Percentiles rank a stretch among this genome's conserved stretches.
These are phyloP conservation scores for Timema cristinae DNA, from an alignment of 2,888 invertebrate genomes.

Conservation along the genomic window DNA sequence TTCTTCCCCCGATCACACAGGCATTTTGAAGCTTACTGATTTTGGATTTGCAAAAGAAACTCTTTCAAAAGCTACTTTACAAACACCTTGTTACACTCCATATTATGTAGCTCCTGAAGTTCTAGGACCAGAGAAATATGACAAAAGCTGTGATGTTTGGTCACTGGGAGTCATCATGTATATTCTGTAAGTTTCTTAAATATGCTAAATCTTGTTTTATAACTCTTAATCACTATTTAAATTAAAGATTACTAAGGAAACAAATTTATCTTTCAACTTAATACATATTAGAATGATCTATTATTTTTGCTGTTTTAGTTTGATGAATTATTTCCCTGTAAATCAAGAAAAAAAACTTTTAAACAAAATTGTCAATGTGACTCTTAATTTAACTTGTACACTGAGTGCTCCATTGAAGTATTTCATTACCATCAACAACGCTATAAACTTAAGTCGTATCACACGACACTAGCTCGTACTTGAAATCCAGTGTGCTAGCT, in stretches of 20 bases:
- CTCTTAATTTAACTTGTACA: no score
- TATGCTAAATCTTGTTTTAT: background rate
- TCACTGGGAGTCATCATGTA: slow-evolving; percentile 99
- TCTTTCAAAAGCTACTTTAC: slow-evolving; percentile 76
- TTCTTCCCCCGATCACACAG: slow-evolving; percentile 52
- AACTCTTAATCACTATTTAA: background rate
- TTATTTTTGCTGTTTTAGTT: background rate
- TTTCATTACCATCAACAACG: no score
- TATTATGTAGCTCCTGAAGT: slow-evolving; percentile 95
- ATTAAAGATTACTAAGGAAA: slow-evolving; percentile 10
- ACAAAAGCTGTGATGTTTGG: slow-evolving; percentile 99
- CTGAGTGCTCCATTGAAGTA: no score
- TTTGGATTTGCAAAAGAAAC: slow-evolving; percentile 99
- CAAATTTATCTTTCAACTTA: background rate
- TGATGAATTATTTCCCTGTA: no score
- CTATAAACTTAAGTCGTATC: no score
- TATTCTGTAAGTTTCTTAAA: slow-evolving; percentile 67
- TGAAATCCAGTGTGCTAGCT: no score
- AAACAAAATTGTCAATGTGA: no score
- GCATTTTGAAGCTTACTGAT: slow-evolving; percentile 93
- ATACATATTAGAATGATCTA: background rate
- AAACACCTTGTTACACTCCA: slow-evolving; percentile 98
- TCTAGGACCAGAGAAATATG: slow-evolving; percentile 94
- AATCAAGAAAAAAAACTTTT: no score
- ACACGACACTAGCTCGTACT: no score